Evolutionary conservation across 2,797 vertebrate species (phyloP).

Genomic region (Ctenopoma multispine): DNA sequence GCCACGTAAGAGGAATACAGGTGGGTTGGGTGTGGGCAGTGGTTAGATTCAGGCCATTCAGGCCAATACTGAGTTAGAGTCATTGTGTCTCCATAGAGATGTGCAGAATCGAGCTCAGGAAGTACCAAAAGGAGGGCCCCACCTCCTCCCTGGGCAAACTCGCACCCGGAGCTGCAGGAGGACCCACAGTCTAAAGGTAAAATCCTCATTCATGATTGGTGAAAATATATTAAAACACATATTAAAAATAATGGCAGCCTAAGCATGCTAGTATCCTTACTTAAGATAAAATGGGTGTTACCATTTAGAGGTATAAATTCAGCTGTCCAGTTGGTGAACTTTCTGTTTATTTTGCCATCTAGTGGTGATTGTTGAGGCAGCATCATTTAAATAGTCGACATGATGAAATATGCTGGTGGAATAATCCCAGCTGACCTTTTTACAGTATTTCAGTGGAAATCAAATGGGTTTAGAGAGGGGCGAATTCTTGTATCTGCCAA

Average conservation of each 20-base stretch:
- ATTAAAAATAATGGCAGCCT: not conserved
- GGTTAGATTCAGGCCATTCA: no score
- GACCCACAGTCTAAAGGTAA: constrained; percentile 70
- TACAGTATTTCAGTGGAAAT: constrained; percentile 53
- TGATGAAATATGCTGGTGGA: constrained; percentile 14
- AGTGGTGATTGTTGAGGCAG: constrained; percentile 20
- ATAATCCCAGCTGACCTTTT: constrained; percentile 60
- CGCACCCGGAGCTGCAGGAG: constrained; percentile 49
- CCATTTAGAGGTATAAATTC: not conserved
- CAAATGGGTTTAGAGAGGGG: constrained; percentile 38
- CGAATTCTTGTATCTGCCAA: constrained; percentile 40
- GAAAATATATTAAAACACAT: no score
- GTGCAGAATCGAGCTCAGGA: constrained; percentile 83
- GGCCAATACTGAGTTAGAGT: no score
- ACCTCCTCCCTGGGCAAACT: constrained; percentile 80
- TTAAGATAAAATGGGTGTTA: not conserved
- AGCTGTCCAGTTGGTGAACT: not conserved
- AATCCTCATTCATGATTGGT: not conserved
- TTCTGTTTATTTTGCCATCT: constrained; percentile 26
- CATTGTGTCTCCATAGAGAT: constrained; percentile 47
- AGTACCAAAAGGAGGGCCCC: constrained; percentile 92
- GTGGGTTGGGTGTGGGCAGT: constrained; percentile 68
- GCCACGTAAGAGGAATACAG: constrained; percentile 75
- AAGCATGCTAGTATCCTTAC: not conserved
- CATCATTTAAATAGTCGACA: not conserved